phyloP scores from a whole-genome alignment of 2,888 invertebrate species.

The Parasteatoda lunata region DNA sequence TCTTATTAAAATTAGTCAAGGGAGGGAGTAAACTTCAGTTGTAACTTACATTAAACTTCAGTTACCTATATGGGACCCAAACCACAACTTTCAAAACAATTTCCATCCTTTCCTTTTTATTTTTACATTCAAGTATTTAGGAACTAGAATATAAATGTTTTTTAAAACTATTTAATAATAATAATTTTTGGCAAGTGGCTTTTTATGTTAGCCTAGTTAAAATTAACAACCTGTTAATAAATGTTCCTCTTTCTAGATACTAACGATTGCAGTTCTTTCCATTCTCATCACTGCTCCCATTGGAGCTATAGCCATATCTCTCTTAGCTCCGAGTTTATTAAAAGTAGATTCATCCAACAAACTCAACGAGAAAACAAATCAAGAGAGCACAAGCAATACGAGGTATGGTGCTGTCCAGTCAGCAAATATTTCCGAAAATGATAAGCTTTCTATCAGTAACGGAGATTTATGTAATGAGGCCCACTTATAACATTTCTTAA shows the following conservation, averaged over 20 bases:
- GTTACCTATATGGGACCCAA: too few species aligned
- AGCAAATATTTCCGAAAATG: constrained; percentile 33
- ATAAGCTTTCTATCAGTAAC: constrained; percentile 10
- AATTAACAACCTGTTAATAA: not conserved
- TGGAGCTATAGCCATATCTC: constrained; percentile 73
- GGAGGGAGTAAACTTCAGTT: too few species aligned
- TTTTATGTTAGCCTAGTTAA: not conserved
- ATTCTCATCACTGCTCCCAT: constrained; percentile 86
- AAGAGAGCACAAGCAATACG: constrained; percentile 7
- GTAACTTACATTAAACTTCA: too few species aligned
- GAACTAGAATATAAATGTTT: too few species aligned
- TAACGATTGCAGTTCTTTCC: constrained; percentile 86
- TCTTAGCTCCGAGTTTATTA: constrained; percentile 60
- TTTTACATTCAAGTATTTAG: too few species aligned
- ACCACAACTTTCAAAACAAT: too few species aligned
- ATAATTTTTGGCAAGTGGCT: too few species aligned
- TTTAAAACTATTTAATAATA: too few species aligned
- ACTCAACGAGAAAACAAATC: not conserved
- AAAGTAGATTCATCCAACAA: not conserved
- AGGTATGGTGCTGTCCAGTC: constrained; percentile 15
- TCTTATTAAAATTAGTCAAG: too few species aligned
- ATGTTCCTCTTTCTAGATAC: constrained; percentile 75
- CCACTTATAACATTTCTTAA: too few species aligned
- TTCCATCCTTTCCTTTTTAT: too few species aligned
- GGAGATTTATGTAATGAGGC: not conserved